Evolutionary conservation across 2,797 vertebrate species (phyloP).

Genomic region (Oreochromis mossambicus): DNA sequence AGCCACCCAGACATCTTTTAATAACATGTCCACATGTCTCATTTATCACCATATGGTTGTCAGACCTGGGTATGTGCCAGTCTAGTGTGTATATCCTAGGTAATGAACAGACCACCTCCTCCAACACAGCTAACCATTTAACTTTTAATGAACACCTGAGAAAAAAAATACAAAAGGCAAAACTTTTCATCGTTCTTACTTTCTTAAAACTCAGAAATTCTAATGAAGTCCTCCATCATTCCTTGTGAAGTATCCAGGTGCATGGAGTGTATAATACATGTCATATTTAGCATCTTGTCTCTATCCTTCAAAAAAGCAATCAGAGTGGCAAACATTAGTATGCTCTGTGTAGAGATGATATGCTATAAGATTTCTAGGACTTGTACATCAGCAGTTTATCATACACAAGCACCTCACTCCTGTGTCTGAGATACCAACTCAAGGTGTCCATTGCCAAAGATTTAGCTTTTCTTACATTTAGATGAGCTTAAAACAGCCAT

Average conservation of each 20-base stretch:
- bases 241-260: neutral
- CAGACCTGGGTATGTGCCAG: neutral
- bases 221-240: neutral
- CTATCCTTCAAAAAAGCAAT: constrained; percentile 1
- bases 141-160: neutral
- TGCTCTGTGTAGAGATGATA: neutral
- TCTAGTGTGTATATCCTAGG: neutral
- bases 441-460: neutral
- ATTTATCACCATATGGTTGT: neutral
- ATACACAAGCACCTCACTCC: neutral
- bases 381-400: neutral
- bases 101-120: neutral
- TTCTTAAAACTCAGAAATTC: neutral
- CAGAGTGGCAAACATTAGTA: neutral
- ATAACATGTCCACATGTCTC: neutral
- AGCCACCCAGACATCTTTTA: neutral
- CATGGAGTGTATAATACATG: neutral
- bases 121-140: neutral
- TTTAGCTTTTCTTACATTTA: neutral
- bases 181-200: neutral
- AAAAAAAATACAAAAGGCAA: neutral
- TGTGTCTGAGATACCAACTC: neutral
- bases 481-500: neutral
- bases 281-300: neutral
- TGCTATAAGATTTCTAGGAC: neutral